Evolutionary conservation across 2,797 vertebrate genomes (phyloP), one percentile per base, ranked within the genome.

Genomic region (Catamblyrhynchus diadema): DNA sequence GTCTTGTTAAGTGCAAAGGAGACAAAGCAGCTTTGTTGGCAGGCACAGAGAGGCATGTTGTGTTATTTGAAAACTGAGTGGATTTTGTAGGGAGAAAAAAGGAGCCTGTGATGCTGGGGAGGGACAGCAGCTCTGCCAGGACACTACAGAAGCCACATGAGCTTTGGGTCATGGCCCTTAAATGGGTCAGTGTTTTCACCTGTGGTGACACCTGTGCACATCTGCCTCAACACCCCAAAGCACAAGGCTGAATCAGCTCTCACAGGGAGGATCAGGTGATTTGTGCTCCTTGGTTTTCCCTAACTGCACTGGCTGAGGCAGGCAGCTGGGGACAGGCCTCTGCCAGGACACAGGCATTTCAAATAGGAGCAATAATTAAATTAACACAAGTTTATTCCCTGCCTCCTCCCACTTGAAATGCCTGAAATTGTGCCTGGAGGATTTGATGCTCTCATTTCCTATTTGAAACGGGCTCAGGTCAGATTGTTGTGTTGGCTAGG

Each of bases 1-100:
- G 94, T 98, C 96, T 96, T 77, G 86, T 94, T 93, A 88, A 93
- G 86, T 59, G 87, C 81, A 28, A 80, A 66, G 57, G 50, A 90
- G 50, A 88, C 77, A 86, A 84, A 95, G 85, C 51, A 59, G 66
- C 61, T 81, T 24, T 57, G 69, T 4, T 14, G 67, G 53, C 82
- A 74, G 75, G 71, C 47, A 24, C 35, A 35, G 32, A 11, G 57
- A 37, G 6, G 12, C 8, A 0, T 0, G 39, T 17, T 53, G 6
- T 14, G 15, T 9, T 78, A 1, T 51, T n/a, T 67, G 61, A 61
- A 71, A 73, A 67, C 6, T 0, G 7, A 9, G 25, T 15, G 74
- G 45, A 4, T 80, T 80, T 78, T 42, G 44, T 11, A 23, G 0
- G 7, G 59, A 28, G 39, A 33, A 39, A 77, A 70, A 50, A 93